Percentiles rank a stretch among this genome's conserved stretches.
Evolutionary conservation across 1,140 invertebrate genomes (phyloP).

Genomic region (Homarus americanus): DNA sequence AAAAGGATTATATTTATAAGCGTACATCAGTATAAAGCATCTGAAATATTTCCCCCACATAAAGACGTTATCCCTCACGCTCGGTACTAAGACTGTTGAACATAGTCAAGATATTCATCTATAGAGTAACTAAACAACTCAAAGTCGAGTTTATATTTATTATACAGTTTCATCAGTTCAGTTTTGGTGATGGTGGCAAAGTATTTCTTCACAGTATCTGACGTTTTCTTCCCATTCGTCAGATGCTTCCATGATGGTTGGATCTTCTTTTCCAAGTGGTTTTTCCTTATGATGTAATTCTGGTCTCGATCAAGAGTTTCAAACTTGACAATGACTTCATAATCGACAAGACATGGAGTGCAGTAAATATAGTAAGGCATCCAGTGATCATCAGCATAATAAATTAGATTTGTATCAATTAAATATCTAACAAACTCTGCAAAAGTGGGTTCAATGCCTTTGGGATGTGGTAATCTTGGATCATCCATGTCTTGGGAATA

Average conservation of each 20-base stretch:
- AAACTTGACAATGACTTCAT: slow-evolving; percentile 91
- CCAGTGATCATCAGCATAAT: slow-evolving; percentile 84
- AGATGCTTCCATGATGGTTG: slow-evolving; percentile 90
- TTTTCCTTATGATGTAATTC: slow-evolving; percentile 83
- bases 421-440: slow-evolving; percentile 83
- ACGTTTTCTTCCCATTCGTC: slow-evolving; percentile 79
- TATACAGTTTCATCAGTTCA: slow-evolving; percentile 83
- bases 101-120: slow-evolving; percentile 81
- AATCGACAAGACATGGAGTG: slow-evolving; percentile 86
- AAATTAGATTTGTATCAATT: slow-evolving; percentile 76
- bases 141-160: slow-evolving; percentile 87
- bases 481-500: slow-evolving; percentile 62
- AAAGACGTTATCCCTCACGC: neutral
- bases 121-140: slow-evolving; percentile 90
- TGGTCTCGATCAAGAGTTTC: slow-evolving; percentile 90
- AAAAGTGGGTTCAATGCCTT: slow-evolving; percentile 83
- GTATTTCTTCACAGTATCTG: slow-evolving; percentile 83
- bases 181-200: slow-evolving; percentile 82
- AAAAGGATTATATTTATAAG: neutral
- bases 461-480: slow-evolving; percentile 68
- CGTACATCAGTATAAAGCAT: neutral
- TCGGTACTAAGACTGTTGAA: neutral
- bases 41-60: neutral
- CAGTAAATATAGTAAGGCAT: slow-evolving; percentile 86
- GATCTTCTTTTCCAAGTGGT: slow-evolving; percentile 84